These are phyloP conservation scores for Yponomeuta evonymella DNA, from an alignment of 2,888 invertebrate genomes.

Conservation along the genomic window DNA sequence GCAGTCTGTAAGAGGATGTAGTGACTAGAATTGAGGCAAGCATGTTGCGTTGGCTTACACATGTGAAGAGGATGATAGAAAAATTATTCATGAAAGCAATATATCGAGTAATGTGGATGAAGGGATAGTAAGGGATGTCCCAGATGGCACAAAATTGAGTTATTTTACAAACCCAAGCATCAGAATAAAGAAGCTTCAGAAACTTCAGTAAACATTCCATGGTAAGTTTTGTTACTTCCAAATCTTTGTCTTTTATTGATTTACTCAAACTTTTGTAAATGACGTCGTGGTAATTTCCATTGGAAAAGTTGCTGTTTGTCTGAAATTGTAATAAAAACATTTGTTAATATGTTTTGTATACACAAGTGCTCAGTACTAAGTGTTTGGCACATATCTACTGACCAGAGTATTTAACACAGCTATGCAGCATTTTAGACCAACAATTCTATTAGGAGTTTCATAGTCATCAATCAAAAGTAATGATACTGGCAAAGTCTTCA, in stretches of 20 bases:
- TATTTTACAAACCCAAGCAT: constrained; percentile 40
- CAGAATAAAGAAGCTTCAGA: constrained; percentile 38
- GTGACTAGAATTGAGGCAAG: too few species aligned
- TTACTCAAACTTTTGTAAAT: constrained; percentile 47
- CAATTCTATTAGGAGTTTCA: constrained; percentile 41
- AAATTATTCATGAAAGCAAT: too few species aligned
- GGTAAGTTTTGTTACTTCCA: constrained; percentile 42
- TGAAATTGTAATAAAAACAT: constrained; percentile 16
- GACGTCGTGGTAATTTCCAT: constrained; percentile 64
- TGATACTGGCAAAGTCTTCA: constrained; percentile 46
- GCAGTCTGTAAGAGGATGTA: too few species aligned
- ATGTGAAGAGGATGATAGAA: too few species aligned
- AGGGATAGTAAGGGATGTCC: neutral
- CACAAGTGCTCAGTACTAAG: too few species aligned
- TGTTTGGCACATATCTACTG: constrained; percentile 25
- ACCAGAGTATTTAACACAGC: constrained; percentile 50
- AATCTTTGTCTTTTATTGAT: constrained; percentile 41
- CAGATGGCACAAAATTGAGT: neutral
- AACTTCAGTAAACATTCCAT: constrained; percentile 41
- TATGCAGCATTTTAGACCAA: constrained; percentile 48
- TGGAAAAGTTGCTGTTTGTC: constrained; percentile 33
- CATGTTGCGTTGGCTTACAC: too few species aligned
- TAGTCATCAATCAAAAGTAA: constrained; percentile 57
- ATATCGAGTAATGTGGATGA: too few species aligned
- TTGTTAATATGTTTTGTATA: neutral